These are phyloP conservation scores for Eupristina koningsbergeri DNA, from an alignment of 1,140 invertebrate species.

Conservation along the genomic window DNA sequence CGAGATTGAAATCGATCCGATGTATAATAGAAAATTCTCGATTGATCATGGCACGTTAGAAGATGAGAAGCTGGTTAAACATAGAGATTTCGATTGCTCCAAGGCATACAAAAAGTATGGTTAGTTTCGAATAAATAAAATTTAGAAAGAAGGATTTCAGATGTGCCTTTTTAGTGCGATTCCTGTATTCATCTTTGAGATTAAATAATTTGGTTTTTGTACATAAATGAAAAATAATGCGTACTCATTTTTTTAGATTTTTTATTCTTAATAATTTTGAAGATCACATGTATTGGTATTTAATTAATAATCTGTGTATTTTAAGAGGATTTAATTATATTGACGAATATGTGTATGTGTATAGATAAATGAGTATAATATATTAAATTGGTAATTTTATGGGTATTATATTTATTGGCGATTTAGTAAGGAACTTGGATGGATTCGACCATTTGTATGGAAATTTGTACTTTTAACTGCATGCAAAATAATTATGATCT, in stretches of 20 bases:
- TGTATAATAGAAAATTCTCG: conserved; percentile 53
- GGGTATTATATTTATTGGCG: too few relatives aligned
- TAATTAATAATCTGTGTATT: too few relatives aligned
- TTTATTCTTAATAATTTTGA: too few relatives aligned
- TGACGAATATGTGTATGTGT: too few relatives aligned
- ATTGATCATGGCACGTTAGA: conserved; percentile 45
- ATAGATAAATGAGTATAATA: too few relatives aligned
- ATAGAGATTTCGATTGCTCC: conserved; percentile 44
- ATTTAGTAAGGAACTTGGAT: too few relatives aligned
- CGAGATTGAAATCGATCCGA: conserved; percentile 47
- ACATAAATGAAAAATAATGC: too few relatives aligned
- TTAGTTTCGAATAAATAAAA: conserved; percentile 49
- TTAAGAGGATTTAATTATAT: too few relatives aligned
- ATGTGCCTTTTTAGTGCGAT: conserved; percentile 24
- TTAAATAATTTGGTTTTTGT: neutral
- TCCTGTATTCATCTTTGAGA: conserved; percentile 15
- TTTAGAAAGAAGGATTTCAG: conserved; percentile 33
- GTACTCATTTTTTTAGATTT: too few relatives aligned
- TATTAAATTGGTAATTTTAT: too few relatives aligned
- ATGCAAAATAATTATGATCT: neutral
- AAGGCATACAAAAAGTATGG: conserved; percentile 40
- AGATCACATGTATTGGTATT: too few relatives aligned
- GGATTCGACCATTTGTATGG: neutral
- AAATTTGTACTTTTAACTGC: neutral
- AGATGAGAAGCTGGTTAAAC: conserved; percentile 48